phyloP scores from a whole-genome alignment of 2,797 vertebrate species.

The Peromyscus eremicus region DNA sequence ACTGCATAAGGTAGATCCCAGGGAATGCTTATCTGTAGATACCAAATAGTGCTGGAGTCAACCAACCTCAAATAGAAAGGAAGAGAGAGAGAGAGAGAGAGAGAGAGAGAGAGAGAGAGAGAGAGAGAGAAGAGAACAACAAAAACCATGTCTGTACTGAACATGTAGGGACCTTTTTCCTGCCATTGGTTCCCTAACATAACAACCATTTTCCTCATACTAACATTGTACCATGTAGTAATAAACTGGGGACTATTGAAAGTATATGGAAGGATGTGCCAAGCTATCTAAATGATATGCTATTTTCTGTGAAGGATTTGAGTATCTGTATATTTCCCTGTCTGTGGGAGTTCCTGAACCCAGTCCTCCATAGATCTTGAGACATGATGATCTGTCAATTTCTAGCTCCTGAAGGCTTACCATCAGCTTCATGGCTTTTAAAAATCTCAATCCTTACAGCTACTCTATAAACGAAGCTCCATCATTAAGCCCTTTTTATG shows the following conservation, averaged over 20 bases:
- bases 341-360: not conserved
- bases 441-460: not conserved
- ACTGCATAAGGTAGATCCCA: not conserved
- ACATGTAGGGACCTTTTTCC: not conserved
- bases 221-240: not conserved
- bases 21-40: not conserved
- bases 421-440: not conserved
- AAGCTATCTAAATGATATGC: not conserved
- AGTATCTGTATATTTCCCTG: not conserved
- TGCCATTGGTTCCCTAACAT: not conserved
- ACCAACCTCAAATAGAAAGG: not conserved
- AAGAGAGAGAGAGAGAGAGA: not conserved
- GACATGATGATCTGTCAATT: not conserved
- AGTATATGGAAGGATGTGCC: not conserved
- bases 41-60: not conserved
- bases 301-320: not conserved
- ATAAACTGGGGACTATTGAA: not conserved
- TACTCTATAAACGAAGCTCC: not conserved
- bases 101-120: not conserved
- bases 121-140: not conserved
- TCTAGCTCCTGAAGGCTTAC: not conserved
- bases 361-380: not conserved
- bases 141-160: not conserved
- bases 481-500: not conserved
- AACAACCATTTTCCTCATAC: not conserved